Percentiles rank a stretch among this genome's conserved stretches.
Conservation (phyloP, 1,140 invertebrate species). For the Ceratina calcarata region DNA sequence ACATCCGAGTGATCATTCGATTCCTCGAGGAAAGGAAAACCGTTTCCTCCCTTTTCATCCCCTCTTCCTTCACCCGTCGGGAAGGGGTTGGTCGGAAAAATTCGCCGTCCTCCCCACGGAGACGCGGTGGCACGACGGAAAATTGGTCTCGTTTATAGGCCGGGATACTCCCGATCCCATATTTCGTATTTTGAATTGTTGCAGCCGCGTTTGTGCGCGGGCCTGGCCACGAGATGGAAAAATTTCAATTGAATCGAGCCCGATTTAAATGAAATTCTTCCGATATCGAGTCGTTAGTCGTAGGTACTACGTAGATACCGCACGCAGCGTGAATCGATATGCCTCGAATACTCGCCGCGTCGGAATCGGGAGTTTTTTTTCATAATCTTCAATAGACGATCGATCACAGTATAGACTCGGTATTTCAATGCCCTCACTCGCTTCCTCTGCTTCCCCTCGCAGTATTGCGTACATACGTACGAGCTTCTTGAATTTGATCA, state of each 20-base stretch:
- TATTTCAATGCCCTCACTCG: not conserved
- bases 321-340: not conserved
- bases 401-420: not conserved
- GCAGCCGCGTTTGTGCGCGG: not conserved
- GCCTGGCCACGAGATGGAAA: conserved; percentile 9
- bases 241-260: conserved; percentile 41
- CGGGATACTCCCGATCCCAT: not conserved
- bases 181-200: conserved; percentile 34
- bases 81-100: not conserved
- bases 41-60: too few relatives aligned
- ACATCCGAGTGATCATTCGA: conserved; percentile 37
- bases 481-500: conserved; percentile 9
- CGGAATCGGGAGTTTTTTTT: not conserved
- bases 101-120: not conserved
- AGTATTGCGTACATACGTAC: too few relatives aligned
- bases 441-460: too few relatives aligned
- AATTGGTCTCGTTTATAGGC: conserved; percentile 7
- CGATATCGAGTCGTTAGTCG: conserved; percentile 25
- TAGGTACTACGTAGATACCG: not conserved
- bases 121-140: not conserved
- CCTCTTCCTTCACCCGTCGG: not conserved
- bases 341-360: conserved; percentile 1
- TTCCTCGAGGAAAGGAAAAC: too few relatives aligned
- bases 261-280: conserved; percentile 26
- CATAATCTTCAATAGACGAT: conserved; percentile 9